Evolutionary conservation across 1,140 invertebrate genomes (phyloP).

Genomic region (Notospermus geniculatus): DNA sequence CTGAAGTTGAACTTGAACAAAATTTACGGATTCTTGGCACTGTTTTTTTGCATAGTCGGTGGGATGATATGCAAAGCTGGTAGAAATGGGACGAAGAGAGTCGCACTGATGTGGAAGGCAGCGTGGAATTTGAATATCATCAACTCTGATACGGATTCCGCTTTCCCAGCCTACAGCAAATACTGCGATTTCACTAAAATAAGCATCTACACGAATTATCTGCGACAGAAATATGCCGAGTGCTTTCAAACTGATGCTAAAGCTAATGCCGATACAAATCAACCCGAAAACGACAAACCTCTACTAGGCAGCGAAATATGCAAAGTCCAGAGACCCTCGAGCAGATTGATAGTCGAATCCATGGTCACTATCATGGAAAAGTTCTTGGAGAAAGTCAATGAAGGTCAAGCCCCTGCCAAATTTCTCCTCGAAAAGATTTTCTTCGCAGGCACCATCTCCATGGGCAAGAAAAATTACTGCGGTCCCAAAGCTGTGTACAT

Average conservation of each 20-base stretch:
- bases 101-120: slow-evolving; percentile 5
- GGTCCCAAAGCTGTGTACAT: slow-evolving; percentile 6
- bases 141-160: slow-evolving; percentile 6
- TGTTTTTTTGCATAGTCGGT: slow-evolving; percentile 8
- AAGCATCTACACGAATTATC: neutral
- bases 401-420: slow-evolving; percentile 7
- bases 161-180: slow-evolving; percentile 3
- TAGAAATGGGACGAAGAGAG: slow-evolving; percentile 4
- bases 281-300: neutral
- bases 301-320: neutral
- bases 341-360: slow-evolving; percentile 5
- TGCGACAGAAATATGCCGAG: neutral
- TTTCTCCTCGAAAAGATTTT: slow-evolving; percentile 7
- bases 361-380: slow-evolving; percentile 2
- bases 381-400: slow-evolving; percentile 8
- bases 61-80: slow-evolving; percentile 9
- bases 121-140: slow-evolving; percentile 6
- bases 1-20: slow-evolving; percentile 11
- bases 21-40: slow-evolving; percentile 2
- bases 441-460: slow-evolving; percentile 1
- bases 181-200: neutral
- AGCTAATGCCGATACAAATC: neutral
- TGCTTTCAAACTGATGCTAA: neutral
- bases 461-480: slow-evolving; percentile 11
- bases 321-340: neutral